Evolutionary conservation across 2,888 invertebrate species (phyloP), one percentile per base, ranked within the genome.

Genomic region (Drosophila setosimentum): DNA sequence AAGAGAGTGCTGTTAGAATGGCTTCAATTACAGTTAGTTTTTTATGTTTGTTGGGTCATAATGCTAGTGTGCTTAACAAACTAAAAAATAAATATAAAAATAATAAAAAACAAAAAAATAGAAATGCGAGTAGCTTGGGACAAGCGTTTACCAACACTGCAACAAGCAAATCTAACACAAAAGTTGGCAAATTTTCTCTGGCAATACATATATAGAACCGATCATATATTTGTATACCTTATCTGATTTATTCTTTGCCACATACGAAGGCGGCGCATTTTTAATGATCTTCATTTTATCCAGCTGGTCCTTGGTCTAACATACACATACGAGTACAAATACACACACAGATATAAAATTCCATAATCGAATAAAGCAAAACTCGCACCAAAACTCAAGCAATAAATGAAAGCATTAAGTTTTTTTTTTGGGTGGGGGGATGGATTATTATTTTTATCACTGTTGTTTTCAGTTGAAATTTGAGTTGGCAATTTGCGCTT

Each of bases 261-360:
- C 94, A 94, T 97, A 95, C 85, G 97, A 97, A 60, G 97, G 97
- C 89, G 97, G 97, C 81, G 97, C 97, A 94, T 96, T 96, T 93
- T 97, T 95, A 88, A 97, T 95, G 91, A 96, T 95, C 93, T 96
- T 95, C 94, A 97, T 95, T 93, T 96, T 95, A 92, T 92, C 92
- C 91, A 92, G 92, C 86, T 92, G 91, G 87, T 92, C 92, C 91
- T 92, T 94, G 90, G 97, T 97, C 97, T 97, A 72, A 58, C 64
- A 87, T 53, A 76, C 51, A 76, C 51, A 70, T 32, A 58, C 57
- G 64, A 60, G 33, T 51, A 63, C 67, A 78, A 40, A 59, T 40
- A 64, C 53, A 71, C 13, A 72, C 16, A 73, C 54, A 61, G 40
- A 67, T 40, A 49, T 51, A 61, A 37, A 66, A 64, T 40, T 55